Percentiles rank a stretch among this genome's conserved stretches.
Conservation (phyloP, 2,113 vertebrate species). For the Cebus imitator region DNA sequence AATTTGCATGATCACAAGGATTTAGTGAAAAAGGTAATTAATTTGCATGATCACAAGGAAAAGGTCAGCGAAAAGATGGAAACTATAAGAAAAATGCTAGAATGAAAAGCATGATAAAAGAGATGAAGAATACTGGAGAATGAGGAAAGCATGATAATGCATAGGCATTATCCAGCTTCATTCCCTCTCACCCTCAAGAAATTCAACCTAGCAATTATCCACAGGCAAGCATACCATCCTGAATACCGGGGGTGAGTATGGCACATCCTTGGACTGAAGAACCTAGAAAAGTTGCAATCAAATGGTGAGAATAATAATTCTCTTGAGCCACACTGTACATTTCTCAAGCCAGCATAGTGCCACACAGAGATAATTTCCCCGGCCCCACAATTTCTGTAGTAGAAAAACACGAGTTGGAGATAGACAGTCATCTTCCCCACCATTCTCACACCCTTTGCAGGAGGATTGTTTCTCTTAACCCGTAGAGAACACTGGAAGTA, state of each 20-base stretch:
- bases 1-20: too few relatives aligned
- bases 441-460: not conserved
- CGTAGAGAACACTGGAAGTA: not conserved
- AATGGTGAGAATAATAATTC: not conserved
- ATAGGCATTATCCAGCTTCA: not conserved
- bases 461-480: not conserved
- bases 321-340: not conserved
- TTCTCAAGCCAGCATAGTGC: not conserved
- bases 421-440: not conserved
- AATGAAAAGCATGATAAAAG: not conserved
- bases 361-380: not conserved
- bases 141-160: not conserved
- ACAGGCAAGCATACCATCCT: not conserved
- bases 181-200: not conserved
- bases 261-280: not conserved
- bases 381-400: not conserved
- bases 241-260: not conserved
- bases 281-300: not conserved
- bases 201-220: not conserved
- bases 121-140: not conserved
- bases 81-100: not conserved
- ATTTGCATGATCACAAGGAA: too few relatives aligned
- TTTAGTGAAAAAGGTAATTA: too few relatives aligned
- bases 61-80: not conserved
- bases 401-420: not conserved